phyloP scores from a whole-genome alignment of 2,888 invertebrate genomes.

The Sesamia inferens region DNA sequence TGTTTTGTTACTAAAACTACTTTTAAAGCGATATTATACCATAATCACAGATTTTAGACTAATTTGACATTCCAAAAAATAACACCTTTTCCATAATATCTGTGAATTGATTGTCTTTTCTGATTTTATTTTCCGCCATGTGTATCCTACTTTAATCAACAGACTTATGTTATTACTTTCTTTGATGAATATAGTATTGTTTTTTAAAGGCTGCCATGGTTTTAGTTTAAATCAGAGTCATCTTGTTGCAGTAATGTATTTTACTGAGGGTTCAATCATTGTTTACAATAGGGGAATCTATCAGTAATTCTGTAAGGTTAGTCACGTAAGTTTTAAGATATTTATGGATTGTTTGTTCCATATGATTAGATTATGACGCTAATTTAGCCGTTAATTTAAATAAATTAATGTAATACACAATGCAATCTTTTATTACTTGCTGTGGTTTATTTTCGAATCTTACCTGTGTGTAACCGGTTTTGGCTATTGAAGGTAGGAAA shows the following conservation, averaged over 20 bases:
- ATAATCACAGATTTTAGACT: slow-evolving; percentile 33
- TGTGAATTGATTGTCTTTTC: slow-evolving; percentile 35
- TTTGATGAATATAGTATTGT: slow-evolving; percentile 11
- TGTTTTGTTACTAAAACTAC: slow-evolving; percentile 32
- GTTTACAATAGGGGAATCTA: slow-evolving; percentile 64
- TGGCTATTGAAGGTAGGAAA: too few species aligned
- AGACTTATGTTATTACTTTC: slow-evolving; percentile 22
- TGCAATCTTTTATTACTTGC: slow-evolving; percentile 18
- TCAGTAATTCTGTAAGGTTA: slow-evolving; percentile 70
- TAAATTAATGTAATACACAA: slow-evolving; percentile 75
- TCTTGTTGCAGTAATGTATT: slow-evolving; percentile 57
- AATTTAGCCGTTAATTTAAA: slow-evolving; percentile 75
- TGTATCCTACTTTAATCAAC: slow-evolving; percentile 7
- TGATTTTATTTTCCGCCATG: slow-evolving; percentile 38
- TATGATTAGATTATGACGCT: slow-evolving; percentile 74
- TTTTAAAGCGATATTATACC: slow-evolving; percentile 7
- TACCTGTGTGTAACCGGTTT: too few species aligned
- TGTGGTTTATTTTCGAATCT: neutral
- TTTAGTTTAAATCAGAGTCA: slow-evolving; percentile 50
- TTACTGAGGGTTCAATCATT: slow-evolving; percentile 61
- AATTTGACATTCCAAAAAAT: slow-evolving; percentile 62
- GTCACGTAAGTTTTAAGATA: slow-evolving; percentile 74
- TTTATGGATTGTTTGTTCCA: slow-evolving; percentile 73
- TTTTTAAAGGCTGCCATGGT: slow-evolving; percentile 27
- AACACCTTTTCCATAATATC: slow-evolving; percentile 25